Base-by-base conservation (phyloP, 1,140 invertebrate genomes). In the Lepidurus apus region DNA sequence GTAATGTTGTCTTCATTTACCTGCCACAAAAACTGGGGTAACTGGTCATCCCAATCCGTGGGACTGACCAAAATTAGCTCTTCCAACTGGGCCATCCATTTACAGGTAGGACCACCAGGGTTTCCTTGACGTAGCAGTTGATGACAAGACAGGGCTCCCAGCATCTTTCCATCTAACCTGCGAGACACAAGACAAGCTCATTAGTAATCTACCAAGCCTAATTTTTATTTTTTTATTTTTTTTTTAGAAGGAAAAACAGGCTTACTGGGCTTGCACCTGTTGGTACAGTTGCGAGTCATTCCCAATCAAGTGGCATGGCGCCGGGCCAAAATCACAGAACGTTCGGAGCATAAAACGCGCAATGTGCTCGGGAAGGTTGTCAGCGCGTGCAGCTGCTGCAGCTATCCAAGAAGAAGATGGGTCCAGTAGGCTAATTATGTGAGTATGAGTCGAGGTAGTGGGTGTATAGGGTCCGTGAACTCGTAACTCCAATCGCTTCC, bases 1-100 rank as follows among this genome's bases (percentile, higher is more conserved):
- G 9, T 65, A 65, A 65, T 65, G 53, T 21, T 65, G 53, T 65
- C 13, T 65, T 65, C 53, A 65, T 65, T 65, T 65, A 65, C 53
- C 53, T 65, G 53, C 53, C 53, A 65, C 7, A 65, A 65, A 65
- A 65, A 65, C 53, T 65, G 13, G 53, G 13, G 13, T 65, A 65
- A 65, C 53, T 65, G 53, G 53, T 65, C 53, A 65, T 65, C 53
- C 53, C 53, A 65, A 21, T 65, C 17, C 17, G 17, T 65, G 7
- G 53, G 53, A 65, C 53, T 13, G 13, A 6, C 17, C 13, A 21
- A 65, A 65, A 65, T 65, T 65, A 65, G 53, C 13, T 65, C 53
- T 10, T 65, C 53, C 21, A 65, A 65, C 53, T 65, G 2, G 53
- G 53, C 0, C 9, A 65, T 65, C 53, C 53, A 65, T 65, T 65